Base-by-base conservation (phyloP, 2,797 vertebrate genomes). In the Tangara arthus region DNA sequence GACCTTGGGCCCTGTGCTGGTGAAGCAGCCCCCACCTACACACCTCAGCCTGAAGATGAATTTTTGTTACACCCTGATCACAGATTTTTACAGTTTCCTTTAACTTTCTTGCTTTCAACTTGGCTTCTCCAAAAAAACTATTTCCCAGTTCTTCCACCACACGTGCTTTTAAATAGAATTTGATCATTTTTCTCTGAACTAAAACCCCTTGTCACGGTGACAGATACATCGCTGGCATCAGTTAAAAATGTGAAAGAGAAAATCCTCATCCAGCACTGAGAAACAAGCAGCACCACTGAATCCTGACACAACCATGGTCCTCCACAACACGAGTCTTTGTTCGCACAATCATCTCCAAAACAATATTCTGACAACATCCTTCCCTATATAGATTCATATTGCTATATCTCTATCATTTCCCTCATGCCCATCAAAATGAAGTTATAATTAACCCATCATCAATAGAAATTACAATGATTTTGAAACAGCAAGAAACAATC, bases 401-500 rank as follows among this genome's bases (percentile, higher is more conserved):
- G 87, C 94, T 83, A 18, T 80, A 88, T 93, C 92, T 92, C 92
- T 91, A 78, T 95, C 93, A 95, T 95, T 95, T 95, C 82, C 91
- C 93, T 94, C 61, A 89, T 8, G n/a, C 35, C 70, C 90, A 81
- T 92, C 72, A 80, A 93, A 93, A 76, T 2, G 2, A 92, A 95
- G 95, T 94, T 89, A 85, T 95, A 96, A 97, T 96, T 95, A 96
- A 93, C 61, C 77, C 89, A 82, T 77, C 92, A 85, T 91, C 89
- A 65, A 78, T 24, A 94, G 82, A 94, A 93, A 95, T 95, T 72
- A 93, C 90, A 94, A 90, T 90, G 75, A 90, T 94, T 96, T 89
- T 69, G 75, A 94, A 96, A 75, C 75, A 72, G 91, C 69, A 61
- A 89, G 91, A 95, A 93, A 81, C 84, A 93, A 91, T 82, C 64